Percentiles rank a stretch among this genome's conserved stretches.
Evolutionary conservation across 2,113 vertebrate species (phyloP).

Genomic region (Empidonax alnorum): DNA sequence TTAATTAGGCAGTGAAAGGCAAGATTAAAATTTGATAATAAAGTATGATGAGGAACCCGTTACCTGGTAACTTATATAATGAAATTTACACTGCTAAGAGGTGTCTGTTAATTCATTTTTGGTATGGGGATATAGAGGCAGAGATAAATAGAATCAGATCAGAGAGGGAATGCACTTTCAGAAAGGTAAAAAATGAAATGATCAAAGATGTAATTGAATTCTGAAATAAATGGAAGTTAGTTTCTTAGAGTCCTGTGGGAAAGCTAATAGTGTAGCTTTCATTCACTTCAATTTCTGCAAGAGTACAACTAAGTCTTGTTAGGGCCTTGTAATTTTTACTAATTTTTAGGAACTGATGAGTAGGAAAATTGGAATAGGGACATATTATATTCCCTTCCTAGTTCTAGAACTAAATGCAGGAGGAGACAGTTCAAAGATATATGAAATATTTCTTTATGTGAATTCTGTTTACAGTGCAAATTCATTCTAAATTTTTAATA

Average conservation of each 20-base stretch:
- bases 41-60: neutral
- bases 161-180: neutral
- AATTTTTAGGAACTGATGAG: neutral
- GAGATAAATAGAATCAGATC: neutral
- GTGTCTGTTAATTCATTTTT: conserved; percentile 3
- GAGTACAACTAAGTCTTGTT: neutral
- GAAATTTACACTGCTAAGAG: neutral
- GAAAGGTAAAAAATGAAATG: neutral
- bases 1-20: neutral
- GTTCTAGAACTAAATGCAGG: neutral
- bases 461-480: neutral
- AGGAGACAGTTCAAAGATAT: neutral
- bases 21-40: conserved; percentile 2
- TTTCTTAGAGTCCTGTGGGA: neutral
- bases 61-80: conserved; percentile 1
- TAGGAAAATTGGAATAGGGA: neutral
- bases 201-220: neutral
- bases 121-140: neutral
- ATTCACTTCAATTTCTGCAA: neutral
- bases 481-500: neutral
- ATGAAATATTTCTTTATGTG: neutral
- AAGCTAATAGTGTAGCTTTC: neutral
- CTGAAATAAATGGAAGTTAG: neutral
- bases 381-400: neutral
- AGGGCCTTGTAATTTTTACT: neutral